Conservation (phyloP, 2,888 invertebrate species). For the Galeruca laticollis region DNA sequence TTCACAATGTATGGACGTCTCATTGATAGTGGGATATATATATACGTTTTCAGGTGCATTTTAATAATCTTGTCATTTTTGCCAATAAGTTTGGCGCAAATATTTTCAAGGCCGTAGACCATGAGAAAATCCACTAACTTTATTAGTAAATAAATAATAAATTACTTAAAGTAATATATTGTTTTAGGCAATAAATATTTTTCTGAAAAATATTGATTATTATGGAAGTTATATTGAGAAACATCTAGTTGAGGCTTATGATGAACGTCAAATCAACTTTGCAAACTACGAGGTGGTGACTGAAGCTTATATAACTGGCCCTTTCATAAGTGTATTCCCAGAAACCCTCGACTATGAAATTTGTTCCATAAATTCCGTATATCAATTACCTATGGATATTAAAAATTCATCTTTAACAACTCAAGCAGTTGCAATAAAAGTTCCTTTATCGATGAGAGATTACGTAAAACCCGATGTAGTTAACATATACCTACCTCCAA, state of each 20-base stretch:
- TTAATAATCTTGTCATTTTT: too few relatives aligned
- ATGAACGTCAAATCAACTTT: slow-evolving; percentile 30
- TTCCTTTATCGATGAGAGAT: slow-evolving; percentile 45
- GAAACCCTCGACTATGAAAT: slow-evolving; percentile 50
- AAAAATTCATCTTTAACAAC: slow-evolving; percentile 46
- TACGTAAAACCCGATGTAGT: slow-evolving; percentile 42
- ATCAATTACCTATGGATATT: slow-evolving; percentile 48
- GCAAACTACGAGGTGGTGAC: slow-evolving; percentile 41
- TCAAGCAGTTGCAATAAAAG: slow-evolving; percentile 47
- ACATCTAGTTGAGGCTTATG: slow-evolving; percentile 43
- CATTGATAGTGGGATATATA: too few relatives aligned
- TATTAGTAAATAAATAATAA: too few relatives aligned
- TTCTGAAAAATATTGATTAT: slow-evolving; percentile 46
- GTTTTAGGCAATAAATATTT: slow-evolving; percentile 38
- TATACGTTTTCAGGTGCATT: too few relatives aligned
- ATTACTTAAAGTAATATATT: slow-evolving; percentile 1
- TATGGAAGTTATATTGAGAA: slow-evolving; percentile 49
- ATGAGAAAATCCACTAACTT: too few relatives aligned
- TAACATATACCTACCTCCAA: slow-evolving; percentile 44
- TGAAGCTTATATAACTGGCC: slow-evolving; percentile 47
- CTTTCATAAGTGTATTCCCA: slow-evolving; percentile 47
- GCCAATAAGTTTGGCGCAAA: too few relatives aligned
- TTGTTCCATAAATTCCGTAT: slow-evolving; percentile 49
- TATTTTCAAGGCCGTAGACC: too few relatives aligned
- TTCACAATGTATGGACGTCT: too few relatives aligned